A percentile compares a stretch with the other conserved stretches of the same genome.
Conservation (phyloP, 2,888 invertebrate genomes). For the Chrysopilus asiliformis region DNA sequence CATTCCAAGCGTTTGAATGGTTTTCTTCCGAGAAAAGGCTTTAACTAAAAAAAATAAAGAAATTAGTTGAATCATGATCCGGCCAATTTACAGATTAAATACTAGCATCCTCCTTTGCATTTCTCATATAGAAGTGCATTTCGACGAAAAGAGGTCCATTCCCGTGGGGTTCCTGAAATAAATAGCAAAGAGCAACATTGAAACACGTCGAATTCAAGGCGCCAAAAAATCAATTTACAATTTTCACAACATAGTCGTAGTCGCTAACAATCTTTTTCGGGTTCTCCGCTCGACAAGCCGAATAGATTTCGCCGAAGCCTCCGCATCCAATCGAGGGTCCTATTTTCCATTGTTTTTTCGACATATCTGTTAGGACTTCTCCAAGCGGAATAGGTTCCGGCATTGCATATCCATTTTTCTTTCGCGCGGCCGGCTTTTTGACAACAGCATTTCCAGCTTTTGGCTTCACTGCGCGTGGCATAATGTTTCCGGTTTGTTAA, state of each 20-base stretch:
- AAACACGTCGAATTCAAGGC: too few species aligned
- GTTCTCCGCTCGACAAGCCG: conserved; percentile 51
- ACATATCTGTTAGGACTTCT: conserved; percentile 60
- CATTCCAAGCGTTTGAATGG: conserved; percentile 64
- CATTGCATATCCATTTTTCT: conserved; percentile 27
- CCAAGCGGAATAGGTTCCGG: conserved; percentile 40
- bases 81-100: conserved; percentile 29
- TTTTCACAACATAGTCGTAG: conserved; percentile 64
- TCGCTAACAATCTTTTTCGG: conserved; percentile 39
- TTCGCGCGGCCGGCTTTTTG: conserved; percentile 18
- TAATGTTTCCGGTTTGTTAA: too few species aligned
- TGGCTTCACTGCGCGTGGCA: conserved; percentile 17
- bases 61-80: conserved; percentile 4
- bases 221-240: conserved; percentile 46
- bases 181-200: neutral
- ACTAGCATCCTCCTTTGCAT: conserved; percentile 58
- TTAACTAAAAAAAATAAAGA: conserved; percentile 44
- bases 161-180: conserved; percentile 65
- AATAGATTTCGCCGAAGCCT: conserved; percentile 90
- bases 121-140: conserved; percentile 76
- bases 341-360: conserved; percentile 71
- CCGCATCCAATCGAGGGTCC: conserved; percentile 81
- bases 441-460: conserved; percentile 14
- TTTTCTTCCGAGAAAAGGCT: conserved; percentile 52
- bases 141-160: conserved; percentile 94